Conservation (phyloP, 2,797 vertebrate species). For the Halcyon chelicuti region DNA sequence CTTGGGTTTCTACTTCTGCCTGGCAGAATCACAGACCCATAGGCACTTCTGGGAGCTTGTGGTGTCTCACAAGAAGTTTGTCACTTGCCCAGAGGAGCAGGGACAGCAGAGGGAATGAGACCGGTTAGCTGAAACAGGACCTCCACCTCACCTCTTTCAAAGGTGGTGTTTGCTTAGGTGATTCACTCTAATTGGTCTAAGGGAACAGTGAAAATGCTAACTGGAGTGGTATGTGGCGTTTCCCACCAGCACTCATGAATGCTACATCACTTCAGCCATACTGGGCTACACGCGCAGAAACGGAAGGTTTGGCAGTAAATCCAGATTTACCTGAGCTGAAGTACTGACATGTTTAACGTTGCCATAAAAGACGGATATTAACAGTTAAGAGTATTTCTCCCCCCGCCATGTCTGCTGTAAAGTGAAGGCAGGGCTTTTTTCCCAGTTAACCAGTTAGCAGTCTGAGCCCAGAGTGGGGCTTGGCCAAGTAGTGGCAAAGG, state of each 20-base stretch:
- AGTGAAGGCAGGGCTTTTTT: background rate
- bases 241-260: background rate
- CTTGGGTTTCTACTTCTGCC: background rate
- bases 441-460: background rate
- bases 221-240: background rate
- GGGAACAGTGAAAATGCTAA: background rate
- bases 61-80: background rate
- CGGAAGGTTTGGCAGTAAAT: background rate
- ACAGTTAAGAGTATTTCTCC: background rate
- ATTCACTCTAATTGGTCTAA: background rate
- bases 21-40: background rate
- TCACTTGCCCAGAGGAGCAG: background rate
- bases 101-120: background rate
- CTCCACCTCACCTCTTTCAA: background rate
- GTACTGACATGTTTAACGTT: background rate
- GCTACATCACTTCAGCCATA: background rate
- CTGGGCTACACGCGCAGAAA: background rate
- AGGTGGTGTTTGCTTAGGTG: background rate
- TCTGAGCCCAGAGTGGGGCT: background rate
- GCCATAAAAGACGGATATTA: background rate
- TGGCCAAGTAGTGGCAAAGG: background rate
- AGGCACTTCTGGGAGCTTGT: background rate
- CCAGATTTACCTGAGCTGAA: background rate
- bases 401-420: rapidly evolving
- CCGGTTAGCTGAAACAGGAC: background rate